phyloP scores from a whole-genome alignment of 2,797 vertebrate genomes.

The Neopelma chrysocephalum region DNA sequence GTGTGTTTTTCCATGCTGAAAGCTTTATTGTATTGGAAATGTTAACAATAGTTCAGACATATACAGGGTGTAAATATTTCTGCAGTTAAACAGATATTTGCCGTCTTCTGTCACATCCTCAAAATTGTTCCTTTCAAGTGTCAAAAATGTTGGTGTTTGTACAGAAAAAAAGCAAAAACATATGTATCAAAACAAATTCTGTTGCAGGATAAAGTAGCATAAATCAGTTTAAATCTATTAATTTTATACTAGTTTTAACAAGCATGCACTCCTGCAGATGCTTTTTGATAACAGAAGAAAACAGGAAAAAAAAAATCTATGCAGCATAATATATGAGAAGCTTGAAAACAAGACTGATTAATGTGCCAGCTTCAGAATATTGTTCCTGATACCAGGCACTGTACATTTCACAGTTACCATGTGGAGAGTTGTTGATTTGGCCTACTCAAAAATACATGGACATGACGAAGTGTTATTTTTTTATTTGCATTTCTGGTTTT shows the following conservation, averaged over 20 bases:
- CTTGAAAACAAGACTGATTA: constrained; percentile 75
- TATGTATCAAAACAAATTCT: constrained; percentile 74
- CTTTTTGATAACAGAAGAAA: constrained; percentile 74
- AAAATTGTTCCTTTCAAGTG: constrained; percentile 71
- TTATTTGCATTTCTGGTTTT: constrained; percentile 72
- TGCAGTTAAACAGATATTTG: constrained; percentile 67
- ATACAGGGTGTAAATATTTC: constrained; percentile 64
- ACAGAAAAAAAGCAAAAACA: constrained; percentile 70
- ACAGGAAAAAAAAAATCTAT: constrained; percentile 56
- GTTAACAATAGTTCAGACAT: constrained; percentile 49
- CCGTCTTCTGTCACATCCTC: constrained; percentile 64
- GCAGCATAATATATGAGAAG: constrained; percentile 72
- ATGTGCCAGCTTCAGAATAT: constrained; percentile 77
- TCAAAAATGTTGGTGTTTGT: constrained; percentile 72
- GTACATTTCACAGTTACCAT: constrained; percentile 78
- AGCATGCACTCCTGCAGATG: constrained; percentile 69
- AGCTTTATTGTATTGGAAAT: constrained; percentile 17
- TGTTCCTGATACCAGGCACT: constrained; percentile 75
- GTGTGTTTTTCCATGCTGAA: background rate
- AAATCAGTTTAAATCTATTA: constrained; percentile 73
- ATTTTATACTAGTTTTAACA: constrained; percentile 72
- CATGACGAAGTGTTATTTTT: constrained; percentile 76
- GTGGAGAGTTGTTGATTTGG: constrained; percentile 77
- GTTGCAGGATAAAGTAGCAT: constrained; percentile 69
- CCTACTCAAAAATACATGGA: constrained; percentile 75